phyloP scores from a whole-genome alignment of 2,797 vertebrate species.

The Etheostoma perlongum region DNA sequence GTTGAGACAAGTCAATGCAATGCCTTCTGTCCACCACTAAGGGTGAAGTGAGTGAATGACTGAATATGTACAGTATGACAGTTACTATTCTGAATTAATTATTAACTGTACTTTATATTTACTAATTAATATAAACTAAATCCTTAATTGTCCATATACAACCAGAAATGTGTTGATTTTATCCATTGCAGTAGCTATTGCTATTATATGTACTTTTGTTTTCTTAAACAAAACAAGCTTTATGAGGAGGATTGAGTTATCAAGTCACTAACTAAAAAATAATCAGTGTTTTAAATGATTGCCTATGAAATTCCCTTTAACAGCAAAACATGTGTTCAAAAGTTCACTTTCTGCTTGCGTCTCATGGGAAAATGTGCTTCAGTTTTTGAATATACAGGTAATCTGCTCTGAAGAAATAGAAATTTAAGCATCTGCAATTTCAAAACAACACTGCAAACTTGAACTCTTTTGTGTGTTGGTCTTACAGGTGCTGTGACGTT shows the following conservation, averaged over 20 bases:
- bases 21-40: too few species aligned
- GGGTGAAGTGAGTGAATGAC: not conserved
- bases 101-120: not conserved
- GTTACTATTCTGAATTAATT: not conserved
- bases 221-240: not conserved
- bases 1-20: not conserved
- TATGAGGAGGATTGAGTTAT: not conserved
- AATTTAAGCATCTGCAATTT: not conserved
- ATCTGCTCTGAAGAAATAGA: not conserved
- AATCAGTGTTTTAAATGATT: not conserved
- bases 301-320: not conserved
- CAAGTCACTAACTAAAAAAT: not conserved
- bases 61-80: not conserved
- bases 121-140: not conserved
- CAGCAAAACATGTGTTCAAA: not conserved
- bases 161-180: not conserved
- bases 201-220: too few species aligned
- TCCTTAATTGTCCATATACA: not conserved
- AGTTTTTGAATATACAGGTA: not conserved
- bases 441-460: not conserved
- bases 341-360: not conserved
- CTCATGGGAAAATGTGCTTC: not conserved
- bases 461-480: not conserved
- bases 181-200: not conserved
- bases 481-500: constrained; percentile 75